Evolutionary conservation across 2,888 invertebrate genomes (phyloP), one percentile per base, ranked within the genome.

Genomic region (Drosophila putrida): DNA sequence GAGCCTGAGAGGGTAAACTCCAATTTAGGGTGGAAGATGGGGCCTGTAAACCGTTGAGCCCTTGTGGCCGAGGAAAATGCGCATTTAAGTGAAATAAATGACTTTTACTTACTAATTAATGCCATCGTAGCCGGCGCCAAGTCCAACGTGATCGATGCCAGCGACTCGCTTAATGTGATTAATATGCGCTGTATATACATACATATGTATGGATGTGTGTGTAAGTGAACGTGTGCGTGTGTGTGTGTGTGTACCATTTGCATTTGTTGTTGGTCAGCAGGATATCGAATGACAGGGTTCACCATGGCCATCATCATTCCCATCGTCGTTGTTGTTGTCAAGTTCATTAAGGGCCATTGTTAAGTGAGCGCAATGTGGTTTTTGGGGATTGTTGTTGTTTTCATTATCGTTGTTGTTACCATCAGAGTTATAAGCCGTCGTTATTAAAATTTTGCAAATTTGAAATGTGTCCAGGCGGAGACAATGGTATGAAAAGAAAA

Each of bases 101-200:
- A 82, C 74, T 89, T 89, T 88, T 93, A 96, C 97, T 96, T 94
- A 97, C 97, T 95, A 95, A 94, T 97, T 96, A 93, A 97, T 97
- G 90, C 97, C 97, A 92, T 97, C 97, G 93, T 96, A 97, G 87
- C 97, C 97, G 67, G 97, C 97, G 72, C 97, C 97, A 73, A 97
- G 94, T 54, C 97, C 97, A 71, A 97, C 96, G 93, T 96, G 95
- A 94, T 97, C 97, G 89, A 97, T 95, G 76, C 97, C 97, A 71
- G 97, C 97, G 75, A 96, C 94, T 90, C 95, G 95, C 88, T 96
- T 94, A 91, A 97, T 96, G 93, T 97, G 97, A 94, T 97, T 97
- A 93, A 97, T 97, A 93, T 97, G 97, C 82, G 96, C 97, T 97
- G 94, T 80, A 27, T 43, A 31, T 33, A 31, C 41, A 27, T 27